Base-by-base conservation (phyloP, 2,113 vertebrate genomes). In the Archilochus colubris region DNA sequence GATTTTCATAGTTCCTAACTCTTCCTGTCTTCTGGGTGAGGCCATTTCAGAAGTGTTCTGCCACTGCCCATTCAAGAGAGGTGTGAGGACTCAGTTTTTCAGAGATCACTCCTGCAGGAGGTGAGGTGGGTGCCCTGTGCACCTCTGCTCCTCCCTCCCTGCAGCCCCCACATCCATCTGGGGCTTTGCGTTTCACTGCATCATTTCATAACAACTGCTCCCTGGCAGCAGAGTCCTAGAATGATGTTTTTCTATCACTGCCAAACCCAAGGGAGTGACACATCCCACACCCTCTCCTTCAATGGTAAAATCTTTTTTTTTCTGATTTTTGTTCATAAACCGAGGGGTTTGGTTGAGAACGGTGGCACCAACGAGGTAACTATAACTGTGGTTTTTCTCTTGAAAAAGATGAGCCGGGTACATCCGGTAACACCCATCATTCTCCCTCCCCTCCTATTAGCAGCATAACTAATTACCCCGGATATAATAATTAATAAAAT, bases 321-420 rank as follows among this genome's bases (percentile, higher is more conserved):
- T 6, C 19, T 66, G 28, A 11, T 50, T 73, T 46, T 66, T 48
- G 7, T 57, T 86, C 5, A 15, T 17, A 36, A 70, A 21, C n/a
- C 3, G 3, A 3, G 13, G 1, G 5, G 3, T 83, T 59, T 43
- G 23, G 9, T 30, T 50, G 50, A 8, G 21, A 31, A 7, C 0
- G 9, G 15, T 19, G 8, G 28, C 0, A n/a, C 12, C 63, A 12
- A 12, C 0, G 12, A 8, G 43, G 1, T 0, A 31, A 3, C 23
- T 10, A 15, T 6, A 2, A 46, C 46, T 46, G 46, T 13, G 12
- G 40, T 11, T 40, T 11, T 40, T 40, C 40, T 40, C 40, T 40
- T 40, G 40, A 40, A 10, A 18, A 48, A 38, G 28, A 25, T 7
- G 50, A 51, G 50, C 33, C 33, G 22, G 18, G 55, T 18, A 3